Evolutionary conservation across 2,797 vertebrate species (phyloP).

Genomic region (Eurystomus glaucurus): DNA sequence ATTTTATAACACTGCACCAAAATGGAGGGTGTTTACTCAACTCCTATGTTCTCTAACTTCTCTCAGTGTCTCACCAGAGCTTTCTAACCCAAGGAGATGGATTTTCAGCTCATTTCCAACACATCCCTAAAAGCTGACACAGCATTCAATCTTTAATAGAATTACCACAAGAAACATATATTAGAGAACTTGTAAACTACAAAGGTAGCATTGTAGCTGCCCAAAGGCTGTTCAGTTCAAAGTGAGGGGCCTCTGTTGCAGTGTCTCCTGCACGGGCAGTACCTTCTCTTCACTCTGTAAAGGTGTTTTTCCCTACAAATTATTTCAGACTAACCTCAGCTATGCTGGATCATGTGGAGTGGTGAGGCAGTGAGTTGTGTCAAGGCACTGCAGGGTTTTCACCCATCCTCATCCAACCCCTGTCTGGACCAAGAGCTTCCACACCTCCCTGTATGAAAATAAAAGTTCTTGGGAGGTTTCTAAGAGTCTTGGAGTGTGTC

Average conservation of each 20-base stretch:
- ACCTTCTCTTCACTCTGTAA: not conserved
- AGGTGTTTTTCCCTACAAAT: not conserved
- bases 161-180: not conserved
- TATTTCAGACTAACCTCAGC: not conserved
- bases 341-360: accelerated
- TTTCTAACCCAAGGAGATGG: not conserved
- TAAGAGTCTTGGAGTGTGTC: not conserved
- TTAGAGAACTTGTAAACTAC: not conserved
- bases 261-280: not conserved
- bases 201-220: not conserved
- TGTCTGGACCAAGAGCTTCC: not conserved
- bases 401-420: not conserved
- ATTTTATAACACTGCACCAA: not conserved
- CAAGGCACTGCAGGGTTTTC: not conserved
- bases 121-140: not conserved
- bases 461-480: not conserved
- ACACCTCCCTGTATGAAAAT: not conserved
- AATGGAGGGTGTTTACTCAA: not conserved
- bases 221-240: not conserved
- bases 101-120: not conserved
- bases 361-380: accelerated
- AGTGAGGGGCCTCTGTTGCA: not conserved
- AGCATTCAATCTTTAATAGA: not conserved
- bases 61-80: not conserved
- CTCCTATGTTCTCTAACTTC: not conserved